Evolutionary conservation across 2,888 invertebrate genomes (phyloP).

Genomic region (Meliscaeva auricollis): DNA sequence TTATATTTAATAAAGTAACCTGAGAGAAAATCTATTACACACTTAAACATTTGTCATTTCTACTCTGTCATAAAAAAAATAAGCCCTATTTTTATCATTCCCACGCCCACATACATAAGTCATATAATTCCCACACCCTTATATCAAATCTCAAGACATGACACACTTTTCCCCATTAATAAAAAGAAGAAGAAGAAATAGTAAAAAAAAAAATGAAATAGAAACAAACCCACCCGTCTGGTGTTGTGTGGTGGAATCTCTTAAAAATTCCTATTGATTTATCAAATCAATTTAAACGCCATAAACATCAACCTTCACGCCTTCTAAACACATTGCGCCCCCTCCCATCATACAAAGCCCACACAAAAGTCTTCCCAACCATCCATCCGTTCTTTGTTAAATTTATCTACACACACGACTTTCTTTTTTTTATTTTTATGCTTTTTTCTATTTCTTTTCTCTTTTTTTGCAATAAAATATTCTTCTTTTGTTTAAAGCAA

Average conservation of each 20-base stretch:
- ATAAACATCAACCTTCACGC: slow-evolving; percentile 53
- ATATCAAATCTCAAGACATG: slow-evolving; percentile 24
- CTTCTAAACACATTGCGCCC: slow-evolving; percentile 16
- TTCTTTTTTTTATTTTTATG: neutral
- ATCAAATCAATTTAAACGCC: slow-evolving; percentile 59
- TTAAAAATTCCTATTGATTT: slow-evolving; percentile 49
- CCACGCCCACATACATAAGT: neutral
- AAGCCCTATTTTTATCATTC: slow-evolving; percentile 16
- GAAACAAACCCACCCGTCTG: slow-evolving; percentile 7
- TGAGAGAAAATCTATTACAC: neutral
- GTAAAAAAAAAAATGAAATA: neutral
- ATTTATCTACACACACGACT: slow-evolving; percentile 38
- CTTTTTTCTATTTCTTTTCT: neutral
- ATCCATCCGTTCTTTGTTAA: slow-evolving; percentile 26
- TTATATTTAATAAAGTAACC: neutral
- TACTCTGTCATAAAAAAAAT: neutral
- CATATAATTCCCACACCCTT: neutral
- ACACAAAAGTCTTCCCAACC: neutral
- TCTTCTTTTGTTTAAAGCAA: slow-evolving; percentile 48
- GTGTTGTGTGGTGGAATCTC: neutral
- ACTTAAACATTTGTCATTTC: neutral
- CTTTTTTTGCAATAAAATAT: slow-evolving; percentile 6
- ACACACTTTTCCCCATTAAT: slow-evolving; percentile 11
- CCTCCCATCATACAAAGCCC: neutral
- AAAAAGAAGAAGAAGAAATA: neutral